Evolutionary conservation across 2,113 vertebrate species (phyloP).

Genomic region (Microcebus tavaratra): DNA sequence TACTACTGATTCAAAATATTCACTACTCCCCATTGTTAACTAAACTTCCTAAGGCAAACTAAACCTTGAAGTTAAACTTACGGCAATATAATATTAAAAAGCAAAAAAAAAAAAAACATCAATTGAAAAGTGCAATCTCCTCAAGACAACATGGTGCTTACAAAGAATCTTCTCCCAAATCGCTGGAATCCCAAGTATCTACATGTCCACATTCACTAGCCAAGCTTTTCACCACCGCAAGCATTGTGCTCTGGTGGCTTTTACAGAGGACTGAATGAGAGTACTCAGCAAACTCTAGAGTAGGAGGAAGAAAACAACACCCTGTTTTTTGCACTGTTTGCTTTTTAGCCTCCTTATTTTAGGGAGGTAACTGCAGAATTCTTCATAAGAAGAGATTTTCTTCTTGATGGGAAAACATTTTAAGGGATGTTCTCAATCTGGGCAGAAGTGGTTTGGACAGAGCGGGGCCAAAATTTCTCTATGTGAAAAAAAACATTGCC

Average conservation of each 20-base stretch:
- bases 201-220: background rate
- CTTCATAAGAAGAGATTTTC: background rate
- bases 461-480: background rate
- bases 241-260: background rate
- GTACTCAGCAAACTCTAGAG: background rate
- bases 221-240: background rate
- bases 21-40: background rate
- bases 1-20: background rate
- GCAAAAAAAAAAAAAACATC: background rate
- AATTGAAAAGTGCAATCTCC: background rate
- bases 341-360: background rate
- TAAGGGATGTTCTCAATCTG: background rate
- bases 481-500: background rate
- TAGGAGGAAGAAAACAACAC: background rate
- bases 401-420: background rate
- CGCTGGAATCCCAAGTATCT: background rate
- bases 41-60: background rate
- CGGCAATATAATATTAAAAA: background rate
- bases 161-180: background rate
- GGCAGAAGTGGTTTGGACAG: background rate
- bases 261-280: background rate
- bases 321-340: background rate
- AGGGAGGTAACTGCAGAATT: background rate
- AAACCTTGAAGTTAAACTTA: background rate
- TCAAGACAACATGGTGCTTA: background rate